A percentile compares a stretch with the other conserved stretches of the same genome.
phyloP scores from a whole-genome alignment of 1,140 invertebrate species.

The Homarus americanus region DNA sequence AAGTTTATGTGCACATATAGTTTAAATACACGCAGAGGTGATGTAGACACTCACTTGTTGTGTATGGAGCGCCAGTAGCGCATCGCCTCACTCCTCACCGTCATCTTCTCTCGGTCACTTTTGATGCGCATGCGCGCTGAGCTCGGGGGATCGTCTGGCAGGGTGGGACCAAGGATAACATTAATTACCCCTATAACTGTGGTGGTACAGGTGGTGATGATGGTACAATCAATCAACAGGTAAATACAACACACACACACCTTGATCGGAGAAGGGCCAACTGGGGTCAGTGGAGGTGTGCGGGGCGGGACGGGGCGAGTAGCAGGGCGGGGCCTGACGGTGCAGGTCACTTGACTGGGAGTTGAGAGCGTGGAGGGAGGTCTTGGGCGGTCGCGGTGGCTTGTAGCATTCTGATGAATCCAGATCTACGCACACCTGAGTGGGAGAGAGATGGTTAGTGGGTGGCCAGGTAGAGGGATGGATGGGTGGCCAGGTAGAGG shows the following conservation, averaged over 20 bases:
- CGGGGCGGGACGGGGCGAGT: background rate
- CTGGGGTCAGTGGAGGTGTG: background rate
- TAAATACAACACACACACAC: background rate
- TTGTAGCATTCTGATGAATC: conserved; percentile 43
- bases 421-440: conserved; percentile 50
- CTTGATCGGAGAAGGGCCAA: background rate
- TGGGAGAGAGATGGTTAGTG: background rate
- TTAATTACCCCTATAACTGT: background rate
- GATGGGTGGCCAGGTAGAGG: background rate
- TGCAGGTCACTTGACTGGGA: background rate
- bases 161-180: background rate
- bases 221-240: background rate
- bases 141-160: background rate
- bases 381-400: conserved; percentile 49
- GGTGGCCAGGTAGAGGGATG: background rate
- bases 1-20: background rate
- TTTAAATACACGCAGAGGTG: background rate
- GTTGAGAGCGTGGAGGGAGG: background rate
- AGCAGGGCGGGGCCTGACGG: background rate
- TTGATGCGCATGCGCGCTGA: conserved; percentile 60
- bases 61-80: conserved; percentile 63
- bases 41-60: conserved; percentile 35
- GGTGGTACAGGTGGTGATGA: background rate
- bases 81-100: conserved; percentile 56
- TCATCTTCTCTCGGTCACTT: conserved; percentile 58